Percentiles rank a stretch among this genome's conserved stretches.
Evolutionary conservation across 1,140 invertebrate genomes (phyloP).

Genomic region (Lucilia sericata): DNA sequence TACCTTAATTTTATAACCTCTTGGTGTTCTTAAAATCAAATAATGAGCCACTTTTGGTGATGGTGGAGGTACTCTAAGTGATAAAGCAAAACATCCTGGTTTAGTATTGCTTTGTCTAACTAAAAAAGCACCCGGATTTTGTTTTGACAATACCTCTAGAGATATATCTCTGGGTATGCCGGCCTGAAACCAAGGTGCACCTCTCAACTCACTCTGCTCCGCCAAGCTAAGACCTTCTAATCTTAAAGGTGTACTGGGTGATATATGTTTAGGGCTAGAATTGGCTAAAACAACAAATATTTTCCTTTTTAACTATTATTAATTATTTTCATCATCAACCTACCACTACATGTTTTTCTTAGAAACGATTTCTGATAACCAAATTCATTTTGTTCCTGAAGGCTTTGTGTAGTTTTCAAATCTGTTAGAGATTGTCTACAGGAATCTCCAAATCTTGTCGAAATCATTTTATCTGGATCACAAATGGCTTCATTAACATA

Average conservation of each 20-base stretch:
- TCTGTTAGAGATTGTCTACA: constrained; percentile 66
- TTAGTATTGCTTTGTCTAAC: constrained; percentile 95
- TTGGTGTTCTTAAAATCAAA: constrained; percentile 89
- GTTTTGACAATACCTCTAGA: constrained; percentile 89
- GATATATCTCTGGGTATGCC: constrained; percentile 95
- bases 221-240: constrained; percentile 75
- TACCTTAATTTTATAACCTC: constrained; percentile 97
- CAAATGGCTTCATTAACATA: constrained; percentile 82
- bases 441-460: constrained; percentile 67
- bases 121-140: constrained; percentile 94
- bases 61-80: constrained; percentile 94
- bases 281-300: constrained; percentile 54
- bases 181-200: constrained; percentile 95
- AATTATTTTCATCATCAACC: constrained; percentile 23
- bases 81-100: constrained; percentile 93
- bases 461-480: constrained; percentile 70
- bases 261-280: constrained; percentile 68
- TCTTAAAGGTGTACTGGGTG: constrained; percentile 75
- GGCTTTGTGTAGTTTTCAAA: constrained; percentile 9
- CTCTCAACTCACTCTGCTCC: constrained; percentile 84
- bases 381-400: constrained; percentile 53
- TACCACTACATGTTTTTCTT: constrained; percentile 66
- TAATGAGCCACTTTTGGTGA: constrained; percentile 94
- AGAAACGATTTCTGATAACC: constrained; percentile 51
- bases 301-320: not conserved